Evolutionary conservation across 2,113 vertebrate species (phyloP).

Genomic region (Bos indicus): DNA sequence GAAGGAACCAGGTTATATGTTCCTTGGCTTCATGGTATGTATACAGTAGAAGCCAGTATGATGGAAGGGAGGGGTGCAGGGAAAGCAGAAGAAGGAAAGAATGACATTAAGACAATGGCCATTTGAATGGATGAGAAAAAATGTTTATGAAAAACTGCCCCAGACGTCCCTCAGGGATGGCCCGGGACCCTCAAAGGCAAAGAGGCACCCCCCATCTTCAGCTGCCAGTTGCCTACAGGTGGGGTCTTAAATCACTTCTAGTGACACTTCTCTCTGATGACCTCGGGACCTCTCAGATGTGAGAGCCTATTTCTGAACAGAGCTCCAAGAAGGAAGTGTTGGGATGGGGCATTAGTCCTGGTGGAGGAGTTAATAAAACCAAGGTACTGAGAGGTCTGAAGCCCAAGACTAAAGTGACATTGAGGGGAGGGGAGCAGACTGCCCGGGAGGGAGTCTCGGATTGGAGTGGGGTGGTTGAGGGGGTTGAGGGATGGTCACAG

Average conservation of each 20-base stretch:
- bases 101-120: background rate
- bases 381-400: background rate
- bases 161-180: background rate
- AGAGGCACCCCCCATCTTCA: accelerated
- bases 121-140: background rate
- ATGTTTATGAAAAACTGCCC: background rate
- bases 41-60: background rate
- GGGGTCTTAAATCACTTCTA: background rate
- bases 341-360: too few species aligned
- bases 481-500: background rate
- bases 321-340: accelerated
- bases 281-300: background rate
- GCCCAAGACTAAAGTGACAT: background rate
- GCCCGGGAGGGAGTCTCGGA: background rate
- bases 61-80: background rate
- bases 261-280: background rate
- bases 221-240: background rate
- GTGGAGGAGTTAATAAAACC: background rate
- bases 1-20: background rate
- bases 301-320: background rate
- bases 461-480: accelerated
- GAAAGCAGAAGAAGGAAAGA: background rate
- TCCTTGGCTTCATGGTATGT: background rate
- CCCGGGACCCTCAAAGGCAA: background rate
- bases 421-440: background rate